These are phyloP conservation scores for Pelusios castaneus DNA, from an alignment of 2,113 vertebrate genomes.

Conservation along the genomic window DNA sequence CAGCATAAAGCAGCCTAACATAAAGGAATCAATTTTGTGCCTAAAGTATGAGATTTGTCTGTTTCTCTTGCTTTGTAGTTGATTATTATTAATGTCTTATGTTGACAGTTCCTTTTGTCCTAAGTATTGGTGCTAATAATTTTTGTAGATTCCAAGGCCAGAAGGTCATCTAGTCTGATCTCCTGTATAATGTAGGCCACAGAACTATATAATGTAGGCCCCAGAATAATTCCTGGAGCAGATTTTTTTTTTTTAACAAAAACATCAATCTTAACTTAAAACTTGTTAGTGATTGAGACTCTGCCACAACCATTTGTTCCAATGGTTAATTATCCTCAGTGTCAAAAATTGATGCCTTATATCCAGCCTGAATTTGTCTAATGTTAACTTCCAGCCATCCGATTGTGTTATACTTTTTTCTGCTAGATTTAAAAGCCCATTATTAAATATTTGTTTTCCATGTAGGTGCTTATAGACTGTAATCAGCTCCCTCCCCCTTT, in stretches of 20 bases:
- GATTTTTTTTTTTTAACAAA: too few relatives aligned
- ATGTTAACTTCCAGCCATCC: too few relatives aligned
- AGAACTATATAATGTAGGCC: neutral
- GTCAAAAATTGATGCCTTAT: too few relatives aligned
- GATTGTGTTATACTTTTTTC: neutral
- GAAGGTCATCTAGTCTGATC: neutral
- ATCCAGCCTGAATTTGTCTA: too few relatives aligned
- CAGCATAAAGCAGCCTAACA: too few relatives aligned
- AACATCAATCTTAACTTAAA: neutral
- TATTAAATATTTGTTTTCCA: neutral
- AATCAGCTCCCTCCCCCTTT: neutral
- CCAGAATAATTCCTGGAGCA: neutral
- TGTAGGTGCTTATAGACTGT: neutral
- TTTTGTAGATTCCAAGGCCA: neutral
- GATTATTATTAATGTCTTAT: neutral
- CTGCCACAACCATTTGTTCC: too few relatives aligned
- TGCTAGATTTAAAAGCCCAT: neutral
- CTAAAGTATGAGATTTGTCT: neutral
- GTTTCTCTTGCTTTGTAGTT: neutral
- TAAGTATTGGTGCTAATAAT: neutral
- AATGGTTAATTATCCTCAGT: too few relatives aligned
- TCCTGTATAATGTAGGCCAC: neutral
- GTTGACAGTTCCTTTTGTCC: neutral
- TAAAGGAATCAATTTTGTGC: neutral
- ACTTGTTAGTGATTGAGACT: neutral